Base-by-base conservation (phyloP, 2,113 vertebrate species). In the Caloenas nicobarica region DNA sequence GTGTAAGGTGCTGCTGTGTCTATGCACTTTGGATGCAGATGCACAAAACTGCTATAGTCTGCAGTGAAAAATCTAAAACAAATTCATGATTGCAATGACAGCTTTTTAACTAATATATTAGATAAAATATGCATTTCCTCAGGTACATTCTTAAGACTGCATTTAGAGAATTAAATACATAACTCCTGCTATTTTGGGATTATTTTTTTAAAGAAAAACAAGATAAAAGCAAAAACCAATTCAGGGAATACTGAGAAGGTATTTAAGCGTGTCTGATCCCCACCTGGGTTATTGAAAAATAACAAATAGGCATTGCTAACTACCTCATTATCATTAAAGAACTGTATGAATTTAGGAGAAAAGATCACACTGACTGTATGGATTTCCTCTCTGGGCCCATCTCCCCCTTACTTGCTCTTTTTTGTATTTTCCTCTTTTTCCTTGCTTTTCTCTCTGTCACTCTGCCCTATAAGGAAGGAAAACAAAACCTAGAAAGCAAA, bases 91-190 rank as follows among this genome's bases (percentile, higher is more conserved):
- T 46, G 48, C 7, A 85, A 58, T 64, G 48, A 82, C 18, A 56
- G 29, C 22, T 95, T 94, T 84, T 70, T 66, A 85, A 87, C 68
- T 56, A 79, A 96, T 82, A 26, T 44, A 69, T 90, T 76, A 87
- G 60, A 84, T 40, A 91, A 91, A 94, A 44, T 19, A 86, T 82
- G 10, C 42, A 71, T 94, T 80, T 91, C 50, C 42, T 57, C 54
- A 77, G 78, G 29, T 91, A 33, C n/a, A 10, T 18, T 71, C 34
- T 91, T 44, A 77, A 56, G 44, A 71, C 16, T 77, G 15, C 74
- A 86, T 77, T 91, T 96, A 86, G 44, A 50, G 48, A 96, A 93
- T 93, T 86, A 88, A 95, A 88, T 65, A 17, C 56, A 48, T 62
- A 82, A 77, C 3, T 83, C 5, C 8, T 57, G 60, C 60, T 95